These are phyloP conservation scores for Lampris incognitus DNA, from an alignment of 2,113 vertebrate genomes.

Conservation along the genomic window DNA sequence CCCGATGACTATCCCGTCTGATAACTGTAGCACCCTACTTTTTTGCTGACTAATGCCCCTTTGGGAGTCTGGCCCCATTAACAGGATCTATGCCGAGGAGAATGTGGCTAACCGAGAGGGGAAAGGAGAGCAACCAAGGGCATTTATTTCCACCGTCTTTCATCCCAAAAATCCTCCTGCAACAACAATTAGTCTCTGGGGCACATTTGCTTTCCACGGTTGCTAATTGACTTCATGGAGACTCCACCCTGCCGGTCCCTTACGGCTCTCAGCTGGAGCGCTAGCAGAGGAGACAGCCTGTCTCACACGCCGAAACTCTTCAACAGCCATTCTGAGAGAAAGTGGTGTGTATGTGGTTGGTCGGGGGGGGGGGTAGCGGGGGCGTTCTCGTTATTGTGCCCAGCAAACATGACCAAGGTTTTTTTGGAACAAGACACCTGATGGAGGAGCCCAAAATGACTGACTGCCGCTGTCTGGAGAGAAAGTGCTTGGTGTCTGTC, in stretches of 20 bases:
- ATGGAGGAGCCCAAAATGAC: not conserved
- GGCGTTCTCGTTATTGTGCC: not conserved
- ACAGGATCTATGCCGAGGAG: constrained; percentile 50
- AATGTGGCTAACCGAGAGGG: constrained; percentile 32
- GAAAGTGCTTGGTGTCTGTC: not conserved
- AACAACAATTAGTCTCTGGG: constrained; percentile 54
- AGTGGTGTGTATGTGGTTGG: not conserved
- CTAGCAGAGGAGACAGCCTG: not conserved
- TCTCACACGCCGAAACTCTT: constrained; percentile 2
- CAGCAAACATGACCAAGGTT: not conserved
- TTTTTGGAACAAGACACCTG: not conserved
- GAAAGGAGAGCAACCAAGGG: constrained; percentile 11
- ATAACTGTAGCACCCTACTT: constrained; percentile 3
- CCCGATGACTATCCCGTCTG: constrained; percentile 15
- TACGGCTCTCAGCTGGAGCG: constrained; percentile 27
- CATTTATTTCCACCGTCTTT: constrained; percentile 57
- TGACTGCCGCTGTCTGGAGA: not conserved
- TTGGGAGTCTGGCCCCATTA: constrained; percentile 27
- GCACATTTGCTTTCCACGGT: constrained; percentile 13
- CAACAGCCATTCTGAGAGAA: not conserved
- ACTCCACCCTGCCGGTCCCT: constrained; percentile 19
- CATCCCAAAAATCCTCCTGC: constrained; percentile 39
- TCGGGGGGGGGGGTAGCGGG: not conserved
- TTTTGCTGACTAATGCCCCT: constrained; percentile 37
- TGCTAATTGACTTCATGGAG: constrained; percentile 52